phyloP scores from a whole-genome alignment of 2,113 vertebrate species.

The Hippocampus guttulatus region DNA sequence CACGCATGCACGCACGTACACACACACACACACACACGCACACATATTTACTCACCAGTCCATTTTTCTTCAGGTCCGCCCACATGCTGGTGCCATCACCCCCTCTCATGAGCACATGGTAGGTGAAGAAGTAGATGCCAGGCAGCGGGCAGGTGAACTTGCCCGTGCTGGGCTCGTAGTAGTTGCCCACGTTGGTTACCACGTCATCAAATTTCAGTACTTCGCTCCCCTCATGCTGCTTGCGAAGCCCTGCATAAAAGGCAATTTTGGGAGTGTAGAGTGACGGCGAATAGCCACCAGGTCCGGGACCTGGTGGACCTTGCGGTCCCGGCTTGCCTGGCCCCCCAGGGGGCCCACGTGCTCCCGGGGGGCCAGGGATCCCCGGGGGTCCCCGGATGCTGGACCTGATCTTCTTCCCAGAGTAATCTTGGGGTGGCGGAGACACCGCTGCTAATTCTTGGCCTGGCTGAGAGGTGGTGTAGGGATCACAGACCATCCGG shows the following conservation, averaged over 20 bases:
- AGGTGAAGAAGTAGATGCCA: conserved; percentile 96
- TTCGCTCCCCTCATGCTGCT: conserved; percentile 90
- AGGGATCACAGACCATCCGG: conserved; percentile 88
- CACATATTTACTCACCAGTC: conserved; percentile 77
- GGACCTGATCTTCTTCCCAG: conserved; percentile 80
- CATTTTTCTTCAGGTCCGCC: conserved; percentile 93
- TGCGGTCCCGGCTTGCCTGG: conserved; percentile 86
- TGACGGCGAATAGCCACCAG: conserved; percentile 83
- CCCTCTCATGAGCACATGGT: conserved; percentile 96
- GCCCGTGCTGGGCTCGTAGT: conserved; percentile 92
- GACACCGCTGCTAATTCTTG: conserved; percentile 77
- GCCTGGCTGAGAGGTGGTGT: conserved; percentile 75
- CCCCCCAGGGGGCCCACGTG: conserved; percentile 83
- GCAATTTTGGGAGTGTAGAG: conserved; percentile 92
- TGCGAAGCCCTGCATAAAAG: conserved; percentile 90
- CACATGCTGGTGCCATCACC: conserved; percentile 96
- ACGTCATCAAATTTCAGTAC: conserved; percentile 94
- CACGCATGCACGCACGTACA: not conserved
- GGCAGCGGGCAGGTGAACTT: conserved; percentile 96
- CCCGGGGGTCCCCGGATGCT: conserved; percentile 83
- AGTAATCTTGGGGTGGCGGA: conserved; percentile 79
- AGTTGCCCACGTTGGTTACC: conserved; percentile 96
- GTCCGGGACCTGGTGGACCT: conserved; percentile 83
- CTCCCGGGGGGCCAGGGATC: conserved; percentile 77
- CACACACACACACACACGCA: not conserved